Evolutionary conservation across 2,113 vertebrate species (phyloP).

Genomic region (Mormoops blainvillei): DNA sequence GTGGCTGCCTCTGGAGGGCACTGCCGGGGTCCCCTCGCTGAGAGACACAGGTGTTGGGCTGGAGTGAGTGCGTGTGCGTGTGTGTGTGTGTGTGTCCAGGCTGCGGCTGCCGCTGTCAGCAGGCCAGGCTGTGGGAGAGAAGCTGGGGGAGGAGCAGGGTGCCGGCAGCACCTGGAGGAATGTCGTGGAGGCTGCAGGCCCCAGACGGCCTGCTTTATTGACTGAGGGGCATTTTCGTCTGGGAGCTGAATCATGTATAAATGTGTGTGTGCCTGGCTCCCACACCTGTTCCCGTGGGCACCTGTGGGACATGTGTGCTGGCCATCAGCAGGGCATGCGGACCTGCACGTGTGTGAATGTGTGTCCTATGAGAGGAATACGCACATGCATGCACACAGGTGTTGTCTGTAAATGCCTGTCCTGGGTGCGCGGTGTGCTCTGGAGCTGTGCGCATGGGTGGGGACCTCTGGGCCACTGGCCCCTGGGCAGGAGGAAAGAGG

Average conservation of each 20-base stretch:
- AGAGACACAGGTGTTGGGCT: slow-evolving; percentile 54
- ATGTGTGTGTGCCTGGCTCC: background rate
- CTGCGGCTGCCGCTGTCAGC: slow-evolving; percentile 38
- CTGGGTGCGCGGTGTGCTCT: background rate
- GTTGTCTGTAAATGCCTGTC: background rate
- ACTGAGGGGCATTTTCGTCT: background rate
- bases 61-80: background rate
- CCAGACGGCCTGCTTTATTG: background rate
- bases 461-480: background rate
- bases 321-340: background rate
- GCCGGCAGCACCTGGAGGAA: slow-evolving; percentile 30
- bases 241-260: background rate
- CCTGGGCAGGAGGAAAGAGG: background rate
- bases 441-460: background rate
- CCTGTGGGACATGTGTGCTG: slow-evolving; percentile 52
- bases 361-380: background rate
- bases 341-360: background rate
- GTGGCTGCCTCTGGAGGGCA: background rate
- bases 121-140: slow-evolving; percentile 21
- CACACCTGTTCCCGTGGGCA: background rate
- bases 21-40: background rate
- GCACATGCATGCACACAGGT: accelerated
- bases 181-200: background rate
- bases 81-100: background rate
- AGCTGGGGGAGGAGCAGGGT: slow-evolving; percentile 6